Evolutionary conservation across 30 jellyfish, hydroid and myxozoan genomes (phyloP).

Genomic region (Mastigias papua): DNA sequence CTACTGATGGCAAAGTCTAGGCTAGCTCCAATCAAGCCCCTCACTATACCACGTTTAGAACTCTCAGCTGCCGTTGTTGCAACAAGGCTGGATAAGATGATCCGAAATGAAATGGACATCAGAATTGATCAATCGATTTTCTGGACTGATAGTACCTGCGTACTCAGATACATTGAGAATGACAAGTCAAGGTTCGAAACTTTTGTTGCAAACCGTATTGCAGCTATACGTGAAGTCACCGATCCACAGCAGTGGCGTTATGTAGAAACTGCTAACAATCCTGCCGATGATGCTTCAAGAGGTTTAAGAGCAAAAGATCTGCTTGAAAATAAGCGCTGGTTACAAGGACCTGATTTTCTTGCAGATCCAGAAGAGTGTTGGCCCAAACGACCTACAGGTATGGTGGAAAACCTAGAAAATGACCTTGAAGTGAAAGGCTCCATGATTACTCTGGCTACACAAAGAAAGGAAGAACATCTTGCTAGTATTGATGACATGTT

Average conservation of each 20-base stretch:
- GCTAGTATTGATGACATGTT: not conserved
- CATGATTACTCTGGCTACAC: not conserved
- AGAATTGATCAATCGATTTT: conserved; percentile 5
- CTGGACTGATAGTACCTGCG: conserved; percentile 79
- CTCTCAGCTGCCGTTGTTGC: conserved; percentile 76
- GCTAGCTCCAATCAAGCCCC: conserved; percentile 63
- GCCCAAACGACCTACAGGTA: not conserved
- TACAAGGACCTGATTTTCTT: conserved; percentile 58
- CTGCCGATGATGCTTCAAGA: conserved; percentile 74
- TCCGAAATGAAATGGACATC: conserved; percentile 62
- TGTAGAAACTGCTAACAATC: conserved; percentile 31
- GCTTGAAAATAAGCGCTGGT: conserved; percentile 25
- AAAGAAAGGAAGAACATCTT: conserved; percentile 3
- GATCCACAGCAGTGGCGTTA: conserved; percentile 60
- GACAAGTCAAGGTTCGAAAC: conserved; percentile 54
- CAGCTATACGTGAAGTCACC: conserved; percentile 39
- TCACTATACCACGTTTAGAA: conserved; percentile 79
- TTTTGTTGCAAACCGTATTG: conserved; percentile 58
- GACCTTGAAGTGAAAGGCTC: conserved; percentile 58
- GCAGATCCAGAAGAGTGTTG: conserved; percentile 6
- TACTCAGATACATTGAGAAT: conserved; percentile 59
- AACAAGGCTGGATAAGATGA: conserved; percentile 45
- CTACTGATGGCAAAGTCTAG: conserved; percentile 55
- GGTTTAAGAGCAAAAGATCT: conserved; percentile 42
- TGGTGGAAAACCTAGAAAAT: conserved; percentile 28